These are phyloP conservation scores for Molossus molossus DNA, from an alignment of 2,797 vertebrate genomes.

Conservation along the genomic window DNA sequence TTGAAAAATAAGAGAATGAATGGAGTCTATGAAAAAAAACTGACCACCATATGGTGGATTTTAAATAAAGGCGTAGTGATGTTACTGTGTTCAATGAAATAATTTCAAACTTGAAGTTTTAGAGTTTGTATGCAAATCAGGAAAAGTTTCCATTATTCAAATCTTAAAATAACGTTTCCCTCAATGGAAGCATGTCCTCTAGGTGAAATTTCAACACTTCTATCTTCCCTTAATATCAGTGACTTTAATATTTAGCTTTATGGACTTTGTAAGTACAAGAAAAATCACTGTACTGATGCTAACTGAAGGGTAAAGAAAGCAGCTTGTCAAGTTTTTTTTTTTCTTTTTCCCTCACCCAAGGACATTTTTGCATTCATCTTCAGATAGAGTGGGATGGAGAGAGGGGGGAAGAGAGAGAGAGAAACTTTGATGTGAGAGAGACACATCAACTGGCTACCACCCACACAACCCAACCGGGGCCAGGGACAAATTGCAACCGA, in stretches of 20 bases:
- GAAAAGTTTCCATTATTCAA: neutral
- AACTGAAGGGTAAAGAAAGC: constrained; percentile 57
- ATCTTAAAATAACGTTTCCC: constrained; percentile 50
- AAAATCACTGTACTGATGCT: constrained; percentile 32
- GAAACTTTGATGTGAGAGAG: no score
- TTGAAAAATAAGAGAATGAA: neutral
- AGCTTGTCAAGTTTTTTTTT: neutral
- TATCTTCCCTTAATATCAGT: neutral
- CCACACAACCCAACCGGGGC: no score
- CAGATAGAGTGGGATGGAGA: no score
- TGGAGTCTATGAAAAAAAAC: neutral
- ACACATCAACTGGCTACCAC: no score
- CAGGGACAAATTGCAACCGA: no score
- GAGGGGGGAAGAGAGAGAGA: no score
- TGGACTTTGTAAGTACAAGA: constrained; percentile 27
- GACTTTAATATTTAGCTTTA: constrained; percentile 13
- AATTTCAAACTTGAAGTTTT: constrained; percentile 14
- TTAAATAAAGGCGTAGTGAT: constrained; percentile 20
- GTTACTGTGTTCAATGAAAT: neutral
- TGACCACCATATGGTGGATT: neutral
- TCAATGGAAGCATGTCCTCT: neutral
- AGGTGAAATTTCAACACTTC: neutral
- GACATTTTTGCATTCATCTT: no score
- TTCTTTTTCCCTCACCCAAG: no score
- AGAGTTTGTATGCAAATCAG: neutral